Conservation (phyloP, 2,113 vertebrate genomes). For the Poecilia latipinna region DNA sequence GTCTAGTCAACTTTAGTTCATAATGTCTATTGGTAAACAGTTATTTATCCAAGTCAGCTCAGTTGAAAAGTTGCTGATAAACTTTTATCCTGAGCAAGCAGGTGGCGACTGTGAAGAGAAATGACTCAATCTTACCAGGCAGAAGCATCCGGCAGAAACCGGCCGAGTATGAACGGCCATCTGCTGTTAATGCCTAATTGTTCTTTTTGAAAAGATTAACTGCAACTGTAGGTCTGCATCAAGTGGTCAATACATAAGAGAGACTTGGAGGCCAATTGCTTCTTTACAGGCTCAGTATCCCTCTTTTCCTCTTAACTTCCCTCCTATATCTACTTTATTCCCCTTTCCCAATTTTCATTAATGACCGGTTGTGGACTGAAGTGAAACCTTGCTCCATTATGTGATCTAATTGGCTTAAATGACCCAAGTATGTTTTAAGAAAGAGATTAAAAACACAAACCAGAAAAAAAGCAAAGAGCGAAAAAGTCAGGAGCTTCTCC, state of each 20-base stretch:
- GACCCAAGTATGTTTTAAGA: conserved; percentile 26
- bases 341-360: conserved; percentile 50
- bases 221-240: conserved; percentile 9
- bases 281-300: conserved; percentile 44
- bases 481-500: conserved; percentile 23
- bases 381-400: conserved; percentile 53
- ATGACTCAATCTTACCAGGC: not conserved
- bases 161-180: not conserved
- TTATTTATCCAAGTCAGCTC: not conserved
- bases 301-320: conserved; percentile 27
- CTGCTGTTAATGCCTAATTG: not conserved
- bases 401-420: conserved; percentile 61
- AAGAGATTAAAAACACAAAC: conserved; percentile 25
- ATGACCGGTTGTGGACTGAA: conserved; percentile 47
- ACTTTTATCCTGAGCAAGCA: not conserved
- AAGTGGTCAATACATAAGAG: conserved; percentile 43
- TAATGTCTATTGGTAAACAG: not conserved
- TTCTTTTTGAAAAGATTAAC: conserved; percentile 18
- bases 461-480: conserved; percentile 39
- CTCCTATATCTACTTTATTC: conserved; percentile 38
- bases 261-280: conserved; percentile 45
- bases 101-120: not conserved
- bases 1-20: no score
- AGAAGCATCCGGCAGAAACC: not conserved
- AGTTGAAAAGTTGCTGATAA: not conserved